phyloP scores from a whole-genome alignment of 1,140 invertebrate genomes.

The Philotrypesis tridentata region DNA sequence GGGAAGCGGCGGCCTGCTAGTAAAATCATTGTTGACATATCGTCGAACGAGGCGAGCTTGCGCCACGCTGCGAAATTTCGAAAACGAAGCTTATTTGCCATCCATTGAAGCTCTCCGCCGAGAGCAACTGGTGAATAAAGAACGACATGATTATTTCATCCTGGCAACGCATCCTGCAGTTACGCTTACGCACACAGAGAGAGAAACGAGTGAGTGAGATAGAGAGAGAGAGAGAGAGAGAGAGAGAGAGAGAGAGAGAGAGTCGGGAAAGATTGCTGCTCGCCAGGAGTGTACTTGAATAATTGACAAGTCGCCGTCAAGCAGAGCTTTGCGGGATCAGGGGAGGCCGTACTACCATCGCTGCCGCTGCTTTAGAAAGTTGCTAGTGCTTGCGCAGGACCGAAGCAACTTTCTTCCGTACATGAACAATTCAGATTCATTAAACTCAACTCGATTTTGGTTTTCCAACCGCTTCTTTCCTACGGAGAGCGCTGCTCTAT shows the following conservation, averaged over 20 bases:
- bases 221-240: neutral
- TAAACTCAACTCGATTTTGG: slow-evolving; percentile 32
- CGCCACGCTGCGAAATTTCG: no score
- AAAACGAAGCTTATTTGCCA: no score
- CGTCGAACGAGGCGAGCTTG: no score
- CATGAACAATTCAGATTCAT: slow-evolving; percentile 41
- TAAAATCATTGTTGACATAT: no score
- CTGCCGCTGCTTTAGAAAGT: slow-evolving; percentile 4
- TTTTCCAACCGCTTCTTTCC: neutral
- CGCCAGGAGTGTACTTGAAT: slow-evolving; percentile 27
- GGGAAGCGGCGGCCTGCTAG: no score
- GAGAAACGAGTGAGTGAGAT: no score
- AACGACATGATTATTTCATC: neutral
- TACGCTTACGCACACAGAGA: neutral
- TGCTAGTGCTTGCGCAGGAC: neutral
- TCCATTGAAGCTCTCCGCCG: no score
- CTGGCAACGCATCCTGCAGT: neutral
- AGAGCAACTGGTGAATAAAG: no score
- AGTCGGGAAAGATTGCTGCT: neutral
- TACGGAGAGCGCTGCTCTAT: neutral
- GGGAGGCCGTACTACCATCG: neutral
- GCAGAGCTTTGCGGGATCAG: slow-evolving; percentile 27
- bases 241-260: neutral
- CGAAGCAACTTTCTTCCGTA: neutral
- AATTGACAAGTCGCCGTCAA: slow-evolving; percentile 30